These are phyloP conservation scores for Amazona guildingii DNA, from an alignment of 2,113 vertebrate genomes.

Conservation along the genomic window DNA sequence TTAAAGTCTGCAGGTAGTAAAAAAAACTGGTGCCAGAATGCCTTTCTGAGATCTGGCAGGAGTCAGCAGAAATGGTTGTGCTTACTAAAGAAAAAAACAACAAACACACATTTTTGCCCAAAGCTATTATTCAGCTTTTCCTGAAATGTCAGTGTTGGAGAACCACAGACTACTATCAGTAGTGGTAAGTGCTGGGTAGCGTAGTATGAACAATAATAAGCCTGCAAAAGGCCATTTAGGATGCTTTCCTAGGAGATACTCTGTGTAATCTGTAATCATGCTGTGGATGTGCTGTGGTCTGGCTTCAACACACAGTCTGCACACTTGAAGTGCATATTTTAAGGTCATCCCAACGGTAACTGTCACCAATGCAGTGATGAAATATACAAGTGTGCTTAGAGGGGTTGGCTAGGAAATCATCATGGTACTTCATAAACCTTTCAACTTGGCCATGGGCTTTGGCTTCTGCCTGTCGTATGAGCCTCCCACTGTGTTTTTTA, in stretches of 20 bases:
- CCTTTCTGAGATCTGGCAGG: neutral
- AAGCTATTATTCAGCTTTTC: neutral
- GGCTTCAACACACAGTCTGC: neutral
- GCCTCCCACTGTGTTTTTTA: neutral
- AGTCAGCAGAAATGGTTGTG: neutral
- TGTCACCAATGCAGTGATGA: neutral
- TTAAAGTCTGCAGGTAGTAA: neutral
- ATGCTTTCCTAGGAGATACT: neutral
- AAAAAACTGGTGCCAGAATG: neutral
- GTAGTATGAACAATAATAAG: neutral
- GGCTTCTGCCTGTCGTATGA: neutral
- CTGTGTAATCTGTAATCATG: neutral
- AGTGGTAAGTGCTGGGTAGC: neutral
- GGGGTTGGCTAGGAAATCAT: neutral
- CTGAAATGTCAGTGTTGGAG: neutral
- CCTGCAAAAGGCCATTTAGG: neutral
- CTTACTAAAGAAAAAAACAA: neutral
- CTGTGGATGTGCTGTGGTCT: neutral
- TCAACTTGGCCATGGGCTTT: neutral
- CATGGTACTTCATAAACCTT: neutral
- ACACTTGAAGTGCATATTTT: neutral
- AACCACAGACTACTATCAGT: neutral
- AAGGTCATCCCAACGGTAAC: neutral
- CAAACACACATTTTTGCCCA: neutral
- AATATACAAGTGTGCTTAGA: neutral